Evolutionary conservation across 2,797 vertebrate species (phyloP).

Genomic region (Pachyuromys duprasi): DNA sequence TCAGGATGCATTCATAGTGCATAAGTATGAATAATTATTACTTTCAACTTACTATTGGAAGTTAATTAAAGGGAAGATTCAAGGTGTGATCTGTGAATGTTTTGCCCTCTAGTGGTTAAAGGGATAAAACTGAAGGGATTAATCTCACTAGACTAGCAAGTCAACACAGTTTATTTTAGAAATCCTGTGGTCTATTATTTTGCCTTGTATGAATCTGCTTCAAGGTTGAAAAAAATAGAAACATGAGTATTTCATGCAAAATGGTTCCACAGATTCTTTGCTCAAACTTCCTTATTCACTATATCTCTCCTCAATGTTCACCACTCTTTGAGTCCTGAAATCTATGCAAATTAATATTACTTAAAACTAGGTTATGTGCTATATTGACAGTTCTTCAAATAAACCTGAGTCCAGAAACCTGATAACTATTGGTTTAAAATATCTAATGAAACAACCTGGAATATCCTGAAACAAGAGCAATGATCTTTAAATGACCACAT

Average conservation of each 20-base stretch:
- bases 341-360: neutral
- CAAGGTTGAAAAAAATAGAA: neutral
- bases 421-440: neutral
- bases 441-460: neutral
- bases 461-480: conserved; percentile 24
- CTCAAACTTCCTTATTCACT: neutral
- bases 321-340: neutral
- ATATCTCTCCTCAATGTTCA: neutral
- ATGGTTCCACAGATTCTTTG: neutral
- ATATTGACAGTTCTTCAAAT: neutral
- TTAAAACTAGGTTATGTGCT: neutral
- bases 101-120: conserved; percentile 78
- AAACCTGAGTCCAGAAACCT: neutral
- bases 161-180: neutral
- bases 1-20: conserved; percentile 39
- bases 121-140: conserved; percentile 59
- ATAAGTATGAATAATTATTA: conserved; percentile 57
- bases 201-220: neutral
- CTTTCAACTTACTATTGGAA: conserved; percentile 72
- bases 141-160: neutral
- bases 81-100: conserved; percentile 51
- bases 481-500: conserved; percentile 4
- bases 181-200: neutral
- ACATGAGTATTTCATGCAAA: neutral
- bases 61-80: conserved; percentile 67